Percentiles rank a stretch among this genome's conserved stretches.
phyloP scores from a whole-genome alignment of 1,140 invertebrate species.

The Argopecten irradians region DNA sequence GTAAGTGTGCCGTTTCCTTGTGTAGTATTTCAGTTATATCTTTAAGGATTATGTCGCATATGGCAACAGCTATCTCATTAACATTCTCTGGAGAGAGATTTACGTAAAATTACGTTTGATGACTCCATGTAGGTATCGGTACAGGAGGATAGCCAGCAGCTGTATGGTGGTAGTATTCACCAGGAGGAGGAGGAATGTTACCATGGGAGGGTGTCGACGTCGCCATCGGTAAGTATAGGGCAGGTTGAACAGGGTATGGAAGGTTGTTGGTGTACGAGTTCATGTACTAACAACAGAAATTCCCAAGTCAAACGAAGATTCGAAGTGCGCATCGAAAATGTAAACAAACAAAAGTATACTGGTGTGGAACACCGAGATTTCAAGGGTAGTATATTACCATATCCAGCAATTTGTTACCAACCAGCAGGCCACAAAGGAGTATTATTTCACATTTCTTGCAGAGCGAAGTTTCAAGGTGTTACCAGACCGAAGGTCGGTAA shows the following conservation, averaged over 20 bases:
- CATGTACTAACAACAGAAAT: background rate
- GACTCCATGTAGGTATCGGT: background rate
- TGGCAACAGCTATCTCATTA: background rate
- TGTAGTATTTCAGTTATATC: background rate
- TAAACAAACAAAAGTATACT: background rate
- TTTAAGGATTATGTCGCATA: background rate
- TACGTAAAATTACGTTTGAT: background rate
- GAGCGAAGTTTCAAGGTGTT: background rate
- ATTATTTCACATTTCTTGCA: background rate
- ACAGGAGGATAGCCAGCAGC: background rate
- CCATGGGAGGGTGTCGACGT: background rate
- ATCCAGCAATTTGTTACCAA: background rate
- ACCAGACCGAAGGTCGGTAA: background rate
- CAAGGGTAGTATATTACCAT: background rate
- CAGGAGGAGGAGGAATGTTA: background rate
- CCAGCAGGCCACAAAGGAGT: background rate
- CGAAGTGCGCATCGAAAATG: too few species aligned
- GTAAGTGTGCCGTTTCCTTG: too few species aligned
- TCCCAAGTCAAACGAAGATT: background rate
- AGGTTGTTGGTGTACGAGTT: background rate
- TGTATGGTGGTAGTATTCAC: background rate
- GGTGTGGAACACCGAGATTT: background rate
- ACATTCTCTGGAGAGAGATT: background rate
- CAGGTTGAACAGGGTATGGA: background rate
- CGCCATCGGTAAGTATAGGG: background rate